Evolutionary conservation across 2,888 invertebrate genomes (phyloP).

Genomic region (Diloba caeruleocephala): DNA sequence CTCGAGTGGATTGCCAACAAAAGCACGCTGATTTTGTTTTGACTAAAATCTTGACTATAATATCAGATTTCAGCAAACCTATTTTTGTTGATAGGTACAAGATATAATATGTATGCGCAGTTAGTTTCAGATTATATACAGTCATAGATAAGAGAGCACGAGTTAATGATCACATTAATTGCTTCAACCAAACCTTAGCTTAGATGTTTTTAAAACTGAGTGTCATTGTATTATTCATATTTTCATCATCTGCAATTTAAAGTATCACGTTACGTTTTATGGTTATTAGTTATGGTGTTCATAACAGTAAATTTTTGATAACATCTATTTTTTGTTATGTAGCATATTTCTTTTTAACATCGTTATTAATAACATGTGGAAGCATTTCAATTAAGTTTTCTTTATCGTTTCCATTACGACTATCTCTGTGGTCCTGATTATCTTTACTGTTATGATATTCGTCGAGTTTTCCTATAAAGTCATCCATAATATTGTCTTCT

Average conservation of each 20-base stretch:
- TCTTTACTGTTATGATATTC: slow-evolving; percentile 30
- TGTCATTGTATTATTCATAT: slow-evolving; percentile 15
- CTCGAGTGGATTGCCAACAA: slow-evolving; percentile 85
- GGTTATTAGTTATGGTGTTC: slow-evolving; percentile 39
- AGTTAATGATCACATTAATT: too few relatives aligned
- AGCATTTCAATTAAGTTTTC: slow-evolving; percentile 41
- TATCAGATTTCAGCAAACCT: slow-evolving; percentile 81
- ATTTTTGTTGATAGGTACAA: slow-evolving; percentile 67
- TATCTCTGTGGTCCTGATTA: slow-evolving; percentile 17
- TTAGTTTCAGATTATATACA: too few relatives aligned
- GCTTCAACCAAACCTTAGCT: too few relatives aligned
- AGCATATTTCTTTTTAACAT: slow-evolving; percentile 31
- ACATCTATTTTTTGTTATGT: slow-evolving; percentile 43
- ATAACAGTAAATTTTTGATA: slow-evolving; percentile 50
- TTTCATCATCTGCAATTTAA: slow-evolving; percentile 41
- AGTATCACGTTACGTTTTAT: slow-evolving; percentile 53
- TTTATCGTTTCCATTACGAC: slow-evolving; percentile 30
- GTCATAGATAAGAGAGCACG: too few relatives aligned
- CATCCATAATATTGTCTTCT: slow-evolving; percentile 8
- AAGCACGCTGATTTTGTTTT: slow-evolving; percentile 86
- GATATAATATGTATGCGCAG: slow-evolving; percentile 34
- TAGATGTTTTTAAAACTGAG: neutral
- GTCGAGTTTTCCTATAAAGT: slow-evolving; percentile 19
- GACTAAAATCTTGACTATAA: slow-evolving; percentile 79
- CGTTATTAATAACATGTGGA: slow-evolving; percentile 35